A percentile compares a stretch with the other conserved stretches of the same genome.
Evolutionary conservation across 1,140 invertebrate species (phyloP).

Genomic region (Diprion similis): DNA sequence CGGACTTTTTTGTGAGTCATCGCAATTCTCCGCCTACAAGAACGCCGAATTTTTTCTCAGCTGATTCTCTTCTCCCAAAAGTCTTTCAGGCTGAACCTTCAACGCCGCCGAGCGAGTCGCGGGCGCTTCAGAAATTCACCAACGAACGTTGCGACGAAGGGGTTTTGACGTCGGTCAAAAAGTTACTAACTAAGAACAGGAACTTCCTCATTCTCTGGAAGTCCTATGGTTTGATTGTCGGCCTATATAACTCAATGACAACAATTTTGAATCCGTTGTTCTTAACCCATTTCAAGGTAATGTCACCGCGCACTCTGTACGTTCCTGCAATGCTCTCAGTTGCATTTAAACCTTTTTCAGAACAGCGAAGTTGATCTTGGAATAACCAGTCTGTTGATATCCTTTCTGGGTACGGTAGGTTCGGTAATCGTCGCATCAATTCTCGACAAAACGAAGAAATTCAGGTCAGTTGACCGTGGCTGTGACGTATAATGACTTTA

Average conservation of each 20-base stretch:
- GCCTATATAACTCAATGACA: constrained; percentile 73
- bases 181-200: constrained; percentile 59
- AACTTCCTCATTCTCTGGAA: constrained; percentile 66
- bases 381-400: constrained; percentile 69
- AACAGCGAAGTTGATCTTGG: constrained; percentile 63
- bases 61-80: constrained; percentile 30
- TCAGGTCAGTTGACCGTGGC: constrained; percentile 70
- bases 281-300: constrained; percentile 65
- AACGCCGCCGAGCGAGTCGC: constrained; percentile 61
- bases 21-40: no score
- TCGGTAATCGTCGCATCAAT: constrained; percentile 71
- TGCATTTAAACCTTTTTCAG: constrained; percentile 35
- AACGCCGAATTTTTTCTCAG: no score
- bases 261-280: constrained; percentile 71
- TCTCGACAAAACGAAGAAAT: constrained; percentile 71
- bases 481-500: constrained; percentile 43
- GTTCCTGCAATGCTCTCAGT: not conserved
- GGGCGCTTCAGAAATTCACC: constrained; percentile 31
- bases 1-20: no score
- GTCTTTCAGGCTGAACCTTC: constrained; percentile 66
- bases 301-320: constrained; percentile 11
- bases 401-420: constrained; percentile 69
- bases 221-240: constrained; percentile 73
- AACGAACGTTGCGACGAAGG: constrained; percentile 21
- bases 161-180: constrained; percentile 35